Conservation (phyloP, 2,888 invertebrate species). For the Tipula lateralis region DNA sequence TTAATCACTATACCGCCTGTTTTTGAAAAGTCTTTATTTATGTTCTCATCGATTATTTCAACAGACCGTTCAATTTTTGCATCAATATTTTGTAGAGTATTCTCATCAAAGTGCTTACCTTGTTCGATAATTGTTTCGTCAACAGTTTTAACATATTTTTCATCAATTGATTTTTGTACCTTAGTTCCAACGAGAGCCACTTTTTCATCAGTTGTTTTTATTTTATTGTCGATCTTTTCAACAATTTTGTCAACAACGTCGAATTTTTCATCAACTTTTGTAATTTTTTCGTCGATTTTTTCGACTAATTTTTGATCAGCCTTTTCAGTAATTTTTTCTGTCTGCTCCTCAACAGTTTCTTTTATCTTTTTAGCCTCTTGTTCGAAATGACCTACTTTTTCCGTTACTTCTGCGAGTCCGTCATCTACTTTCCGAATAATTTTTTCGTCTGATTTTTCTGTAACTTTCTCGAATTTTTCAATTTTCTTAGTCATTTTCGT, state of each 20-base stretch:
- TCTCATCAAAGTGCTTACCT: slow-evolving; percentile 46
- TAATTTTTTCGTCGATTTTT: not conserved
- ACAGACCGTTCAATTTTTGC: not conserved
- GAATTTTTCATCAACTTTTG: slow-evolving; percentile 28
- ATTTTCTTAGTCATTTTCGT: slow-evolving; percentile 25
- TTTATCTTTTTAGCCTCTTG: not conserved
- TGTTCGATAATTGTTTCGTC: slow-evolving; percentile 46
- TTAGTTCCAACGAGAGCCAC: not conserved
- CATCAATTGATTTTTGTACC: slow-evolving; percentile 44
- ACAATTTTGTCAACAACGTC: slow-evolving; percentile 30
- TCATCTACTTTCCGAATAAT: not conserved
- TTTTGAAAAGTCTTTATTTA: not conserved
- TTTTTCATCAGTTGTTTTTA: not conserved
- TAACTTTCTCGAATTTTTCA: slow-evolving; percentile 28
- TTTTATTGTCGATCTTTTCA: not conserved
- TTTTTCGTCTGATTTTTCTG: slow-evolving; percentile 14
- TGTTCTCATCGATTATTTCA: not conserved
- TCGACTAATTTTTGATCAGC: not conserved
- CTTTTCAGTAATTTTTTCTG: slow-evolving; percentile 24
- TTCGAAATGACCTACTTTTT: slow-evolving; percentile 35
- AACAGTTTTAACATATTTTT: slow-evolving; percentile 47
- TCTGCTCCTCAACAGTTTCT: not conserved
- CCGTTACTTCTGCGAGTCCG: slow-evolving; percentile 41
- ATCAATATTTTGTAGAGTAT: slow-evolving; percentile 32
- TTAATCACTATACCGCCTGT: not conserved